Base-by-base conservation (phyloP, 1,140 invertebrate species). In the Daktulosphaira vitifoliae region DNA sequence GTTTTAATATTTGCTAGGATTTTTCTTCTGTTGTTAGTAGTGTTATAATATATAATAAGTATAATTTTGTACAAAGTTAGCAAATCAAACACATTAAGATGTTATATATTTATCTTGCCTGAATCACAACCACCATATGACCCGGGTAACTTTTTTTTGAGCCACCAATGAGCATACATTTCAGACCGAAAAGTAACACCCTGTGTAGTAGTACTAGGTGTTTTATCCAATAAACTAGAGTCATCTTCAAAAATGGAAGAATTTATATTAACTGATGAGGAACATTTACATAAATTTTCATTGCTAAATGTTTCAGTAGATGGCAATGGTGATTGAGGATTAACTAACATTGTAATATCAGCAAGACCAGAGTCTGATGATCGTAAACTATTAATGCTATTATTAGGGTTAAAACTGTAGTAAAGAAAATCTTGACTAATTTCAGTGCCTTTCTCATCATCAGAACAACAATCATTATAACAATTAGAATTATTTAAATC, bases 161-260 rank as follows among this genome's bases (percentile, higher is more conserved):
- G 83, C 88, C 89, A 91, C 89, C 89, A 92, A 77, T 92, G 89
- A 67, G 88, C 89, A 74, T 92, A 92, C 73, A 92, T 78, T 69
- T 87, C 87, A 23, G 88, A 90, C 33, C 84, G 84, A 75, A 90
- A 70, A 59, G 67, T 70, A 66, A 75, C 76, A 64, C 68, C 44
- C 76, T 74, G 54, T 54, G 78, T 78, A 7, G 81, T 81, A 13
- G 82, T 81, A 44, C 83, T 73, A 2, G 83, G 84, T 0, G 82
- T 85, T 2, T 84, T 86, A 38, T 80, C 82, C 71, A 86, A 86
- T 0, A 84, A 84, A 2, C 84, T 86, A 0, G 81, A 83, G 72
- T 84, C 86, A 49, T 82, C 79, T 72, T 84, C 87, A 68, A 86
- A 83, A 51, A 81, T 79, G 72, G 85, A 84, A 15, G 84, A 69